Conservation (phyloP, 2,113 vertebrate genomes). For the Hyperopisus bebe region DNA sequence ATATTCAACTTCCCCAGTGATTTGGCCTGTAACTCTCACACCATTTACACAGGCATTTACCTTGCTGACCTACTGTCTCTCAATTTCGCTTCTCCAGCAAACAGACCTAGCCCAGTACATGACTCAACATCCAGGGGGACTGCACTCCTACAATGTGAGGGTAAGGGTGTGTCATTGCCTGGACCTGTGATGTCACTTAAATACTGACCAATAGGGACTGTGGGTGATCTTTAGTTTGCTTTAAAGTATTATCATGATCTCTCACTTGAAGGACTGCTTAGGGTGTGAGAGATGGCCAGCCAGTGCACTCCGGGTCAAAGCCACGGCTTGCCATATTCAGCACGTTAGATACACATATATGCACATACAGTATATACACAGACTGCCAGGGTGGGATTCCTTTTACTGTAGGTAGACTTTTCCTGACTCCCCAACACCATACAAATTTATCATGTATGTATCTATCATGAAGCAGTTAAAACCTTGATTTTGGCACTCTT, state of each 20-base stretch:
- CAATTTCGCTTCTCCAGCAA: slow-evolving; percentile 57
- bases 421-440: neutral
- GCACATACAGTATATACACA: neutral
- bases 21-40: neutral
- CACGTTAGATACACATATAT: neutral
- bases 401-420: neutral
- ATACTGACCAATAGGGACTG: neutral
- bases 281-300: neutral
- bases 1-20: neutral
- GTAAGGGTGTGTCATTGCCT: slow-evolving; percentile 46
- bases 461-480: neutral
- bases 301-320: neutral
- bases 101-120: slow-evolving; percentile 82
- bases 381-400: neutral
- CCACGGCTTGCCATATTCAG: neutral
- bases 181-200: neutral
- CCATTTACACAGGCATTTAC: neutral
- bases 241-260: neutral
- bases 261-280: neutral
- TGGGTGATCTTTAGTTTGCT: neutral
- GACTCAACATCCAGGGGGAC: slow-evolving; percentile 78
- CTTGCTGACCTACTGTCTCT: neutral
- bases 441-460: neutral
- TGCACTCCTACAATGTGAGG: slow-evolving; percentile 68
- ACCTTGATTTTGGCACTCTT: neutral